Percentiles rank a stretch among this genome's conserved stretches.
phyloP scores from a whole-genome alignment of 2,113 vertebrate species.

The Atherinomorus stipes region DNA sequence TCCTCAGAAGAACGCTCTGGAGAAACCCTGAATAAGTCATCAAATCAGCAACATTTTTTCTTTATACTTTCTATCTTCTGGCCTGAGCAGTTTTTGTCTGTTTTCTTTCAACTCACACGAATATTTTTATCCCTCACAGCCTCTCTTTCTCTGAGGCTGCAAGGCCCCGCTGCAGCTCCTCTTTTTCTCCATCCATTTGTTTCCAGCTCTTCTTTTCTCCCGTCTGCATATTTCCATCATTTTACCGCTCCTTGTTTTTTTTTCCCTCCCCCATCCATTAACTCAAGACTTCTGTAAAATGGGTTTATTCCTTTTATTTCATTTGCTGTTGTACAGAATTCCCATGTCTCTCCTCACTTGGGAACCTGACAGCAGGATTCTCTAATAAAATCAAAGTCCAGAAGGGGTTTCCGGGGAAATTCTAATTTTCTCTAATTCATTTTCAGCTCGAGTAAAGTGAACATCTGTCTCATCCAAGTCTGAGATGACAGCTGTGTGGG shows the following conservation, averaged over 20 bases:
- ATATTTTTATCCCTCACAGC: conserved; percentile 24
- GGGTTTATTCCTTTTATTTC: background rate
- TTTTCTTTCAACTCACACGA: conserved; percentile 19
- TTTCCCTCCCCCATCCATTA: too few relatives aligned
- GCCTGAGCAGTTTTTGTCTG: conserved; percentile 1
- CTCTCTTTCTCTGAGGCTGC: background rate
- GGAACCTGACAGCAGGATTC: conserved; percentile 37
- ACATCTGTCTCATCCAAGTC: conserved; percentile 17
- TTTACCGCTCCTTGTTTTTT: background rate
- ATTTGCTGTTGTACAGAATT: background rate
- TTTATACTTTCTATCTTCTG: conserved; percentile 1
- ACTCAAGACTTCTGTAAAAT: too few relatives aligned
- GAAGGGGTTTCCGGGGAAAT: conserved; percentile 37
- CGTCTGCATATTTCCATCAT: background rate
- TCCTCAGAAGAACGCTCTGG: conserved; percentile 35
- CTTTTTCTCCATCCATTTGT: conserved; percentile 1
- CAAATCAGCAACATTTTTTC: conserved; percentile 33
- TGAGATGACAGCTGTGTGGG: conserved; percentile 23
- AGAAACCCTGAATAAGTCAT: conserved; percentile 61
- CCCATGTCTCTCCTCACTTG: background rate
- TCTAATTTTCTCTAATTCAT: conserved; percentile 26
- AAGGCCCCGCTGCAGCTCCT: background rate
- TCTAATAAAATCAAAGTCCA: conserved; percentile 12
- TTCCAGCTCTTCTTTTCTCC: background rate
- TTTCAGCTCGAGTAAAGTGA: conserved; percentile 30